Percentiles rank a stretch among this genome's conserved stretches.
These are phyloP conservation scores for Bombyx huttoni DNA, from an alignment of 2,888 invertebrate genomes.

Conservation along the genomic window DNA sequence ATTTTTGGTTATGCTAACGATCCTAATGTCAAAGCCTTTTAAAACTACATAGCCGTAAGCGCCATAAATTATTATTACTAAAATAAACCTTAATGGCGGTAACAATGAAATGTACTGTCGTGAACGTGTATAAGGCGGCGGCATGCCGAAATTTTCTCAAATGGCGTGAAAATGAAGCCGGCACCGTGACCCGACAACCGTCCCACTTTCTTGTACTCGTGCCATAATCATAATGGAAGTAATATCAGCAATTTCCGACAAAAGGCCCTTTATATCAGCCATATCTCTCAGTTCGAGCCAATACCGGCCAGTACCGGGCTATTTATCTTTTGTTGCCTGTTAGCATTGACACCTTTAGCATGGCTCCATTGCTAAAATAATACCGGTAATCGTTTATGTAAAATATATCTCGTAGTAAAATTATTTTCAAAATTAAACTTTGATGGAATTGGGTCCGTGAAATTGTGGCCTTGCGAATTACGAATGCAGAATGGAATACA, in stretches of 20 bases:
- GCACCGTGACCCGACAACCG: slow-evolving; percentile 28
- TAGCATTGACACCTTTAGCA: background rate
- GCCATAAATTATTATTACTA: too few species aligned
- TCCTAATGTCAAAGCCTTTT: too few species aligned
- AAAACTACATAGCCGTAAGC: too few species aligned
- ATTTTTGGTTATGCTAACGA: too few species aligned
- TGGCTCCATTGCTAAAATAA: background rate
- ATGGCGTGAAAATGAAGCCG: slow-evolving; percentile 46
- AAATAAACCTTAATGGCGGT: too few species aligned
- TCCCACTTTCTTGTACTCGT: slow-evolving; percentile 50
- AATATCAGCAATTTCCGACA: slow-evolving; percentile 52
- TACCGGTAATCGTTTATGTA: background rate
- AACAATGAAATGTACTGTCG: slow-evolving; percentile 1
- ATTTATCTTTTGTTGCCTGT: background rate
- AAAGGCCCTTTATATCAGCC: slow-evolving; percentile 40
- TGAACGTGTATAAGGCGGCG: slow-evolving; percentile 7
- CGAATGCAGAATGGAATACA: too few species aligned
- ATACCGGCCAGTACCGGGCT: slow-evolving; percentile 1
- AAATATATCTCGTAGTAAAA: background rate
- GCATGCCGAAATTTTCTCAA: slow-evolving; percentile 21
- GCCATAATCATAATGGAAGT: slow-evolving; percentile 55
- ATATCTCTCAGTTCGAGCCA: slow-evolving; percentile 36
- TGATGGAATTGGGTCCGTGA: too few species aligned
- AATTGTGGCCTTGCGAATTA: too few species aligned
- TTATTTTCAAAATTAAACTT: too few species aligned